Evolutionary conservation across 2,797 vertebrate genomes (phyloP), one percentile per base, ranked within the genome.

Genomic region (Coranthus polyacanthus): DNA sequence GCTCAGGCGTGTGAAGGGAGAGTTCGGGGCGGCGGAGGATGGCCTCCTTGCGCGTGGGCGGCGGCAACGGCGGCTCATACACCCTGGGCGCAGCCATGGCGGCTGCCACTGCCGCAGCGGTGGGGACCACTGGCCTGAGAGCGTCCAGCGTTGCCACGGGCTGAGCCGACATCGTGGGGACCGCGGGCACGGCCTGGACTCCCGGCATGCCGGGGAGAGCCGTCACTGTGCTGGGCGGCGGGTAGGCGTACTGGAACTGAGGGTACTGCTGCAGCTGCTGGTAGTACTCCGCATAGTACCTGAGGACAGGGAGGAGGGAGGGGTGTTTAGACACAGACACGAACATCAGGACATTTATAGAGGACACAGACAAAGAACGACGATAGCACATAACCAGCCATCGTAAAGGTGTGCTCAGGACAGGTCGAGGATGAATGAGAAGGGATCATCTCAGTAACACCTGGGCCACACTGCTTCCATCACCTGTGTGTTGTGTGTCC

Each of bases 11-110:
- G 93, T 94, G 94, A 89, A 94, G 94, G 92, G 94, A 93, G 91
- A 95, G 93, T 91, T 95, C 93, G 92, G 94, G 93, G 90, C 92
- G 94, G 92, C 93, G 93, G 93, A 94, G 92, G 92, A 94, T 89
- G 91, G 93, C 88, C 89, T 95, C 94, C 94, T 94, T 94, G 92
- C 92, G 94, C 78, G 95, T 89, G 84, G 92, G 92, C 89, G 92
- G 92, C 91, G 84, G 93, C 92, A 88, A 91, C 89, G 93, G 92
- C 88, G 90, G 92, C 93, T 92, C 94, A 94, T 95, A 91, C 92
- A 89, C 86, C 85, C 92, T 88, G 88, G 91, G 92, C 57, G 80
- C 86, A 49, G 79, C 93, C 84, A 89, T 90, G 87, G 92, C 90
- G 60, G 93, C 91, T 75, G 93, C 93, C 75, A 93, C 83, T 57